Evolutionary conservation across 2,888 invertebrate species (phyloP), one percentile per base, ranked within the genome.

Genomic region (Hypolimnas misippus): DNA sequence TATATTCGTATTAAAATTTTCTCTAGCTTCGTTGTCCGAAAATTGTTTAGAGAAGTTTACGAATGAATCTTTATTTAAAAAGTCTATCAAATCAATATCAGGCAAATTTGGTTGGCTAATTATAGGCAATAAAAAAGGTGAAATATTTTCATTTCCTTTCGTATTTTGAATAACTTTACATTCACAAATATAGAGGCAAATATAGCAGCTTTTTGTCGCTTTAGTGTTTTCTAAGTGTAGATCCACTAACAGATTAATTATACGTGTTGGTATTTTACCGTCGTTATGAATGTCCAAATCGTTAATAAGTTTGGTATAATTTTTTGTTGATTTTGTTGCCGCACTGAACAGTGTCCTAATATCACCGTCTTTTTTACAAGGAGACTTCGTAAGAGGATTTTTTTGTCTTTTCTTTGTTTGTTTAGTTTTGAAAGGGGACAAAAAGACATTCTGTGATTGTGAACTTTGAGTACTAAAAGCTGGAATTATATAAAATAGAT

Each of bases 281-380:
- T 86, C 79, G 54, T 81, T 82, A 70, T 86, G 81, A 10, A 92
- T 77, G 0, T 87, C 83, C 60, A 89, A 72, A 67, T 90, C 88
- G 64, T 82, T 86, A 14, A 89, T 82, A 33, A 86, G 71, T 77
- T 90, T 91, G 1, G 89, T 90, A 56, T 92, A 86, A 73, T 80
- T 92, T 64, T 88, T 85, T 12, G 87, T 89, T n/a, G 88, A 87
- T 76, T 87, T 92, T 0, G 87, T 90, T 0, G 81, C 82, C 8
- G 87, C 86, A 65, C 87, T 86, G 53, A 94, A 94, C 65, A 94
- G 83, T 53, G 91, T 89, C 76, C 94, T 82, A 31, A 94, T 93
- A 63, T 94, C 94, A 0, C 92, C 88, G 75, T 93, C 77, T 81
- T 82, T 87, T 78, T 89, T 87, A 3, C 66, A 74, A 0, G 84